phyloP scores from a whole-genome alignment of 30 jellyfish, hydroid and myxozoan species.

The Aurelia aurita complex sp. Pacific region DNA sequence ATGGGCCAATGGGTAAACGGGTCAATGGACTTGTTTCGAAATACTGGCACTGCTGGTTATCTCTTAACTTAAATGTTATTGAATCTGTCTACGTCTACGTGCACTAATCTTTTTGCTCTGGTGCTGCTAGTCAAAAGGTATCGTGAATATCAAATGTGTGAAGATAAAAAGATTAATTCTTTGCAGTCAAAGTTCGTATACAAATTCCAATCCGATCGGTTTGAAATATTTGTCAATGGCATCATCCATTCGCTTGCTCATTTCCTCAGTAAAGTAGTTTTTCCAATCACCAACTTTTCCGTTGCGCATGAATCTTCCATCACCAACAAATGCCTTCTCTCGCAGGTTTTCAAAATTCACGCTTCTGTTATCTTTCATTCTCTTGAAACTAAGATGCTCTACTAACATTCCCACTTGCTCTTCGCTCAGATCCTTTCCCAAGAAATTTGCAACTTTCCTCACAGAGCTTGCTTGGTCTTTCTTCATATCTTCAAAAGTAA shows the following conservation, averaged over 20 bases:
- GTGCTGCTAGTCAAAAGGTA: no score
- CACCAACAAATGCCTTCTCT: constrained; percentile 22
- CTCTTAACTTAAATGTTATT: no score
- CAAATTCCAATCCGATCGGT: constrained; percentile 12
- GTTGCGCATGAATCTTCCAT: constrained; percentile 40
- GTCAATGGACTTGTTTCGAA: no score
- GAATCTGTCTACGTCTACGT: no score
- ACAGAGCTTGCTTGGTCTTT: constrained; percentile 14
- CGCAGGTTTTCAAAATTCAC: constrained; percentile 18
- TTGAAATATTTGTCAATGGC: constrained; percentile 1
- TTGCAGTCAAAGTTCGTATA: neutral
- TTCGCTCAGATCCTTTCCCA: constrained; percentile 21
- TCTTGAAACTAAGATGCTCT: constrained; percentile 31
- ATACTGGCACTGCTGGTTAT: no score
- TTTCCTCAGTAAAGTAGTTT: constrained; percentile 53
- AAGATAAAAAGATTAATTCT: no score
- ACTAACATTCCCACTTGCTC: constrained; percentile 18
- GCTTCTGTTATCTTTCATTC: constrained; percentile 16
- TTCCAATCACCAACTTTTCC: constrained; percentile 69
- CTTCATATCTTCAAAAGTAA: constrained; percentile 43
- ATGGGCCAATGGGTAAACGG: no score
- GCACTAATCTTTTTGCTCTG: no score
- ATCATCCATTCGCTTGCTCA: constrained; percentile 36
- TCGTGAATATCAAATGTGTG: no score
- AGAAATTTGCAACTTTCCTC: constrained; percentile 31